Evolutionary conservation across 2,797 vertebrate genomes (phyloP).

Genomic region (Mus caroli): DNA sequence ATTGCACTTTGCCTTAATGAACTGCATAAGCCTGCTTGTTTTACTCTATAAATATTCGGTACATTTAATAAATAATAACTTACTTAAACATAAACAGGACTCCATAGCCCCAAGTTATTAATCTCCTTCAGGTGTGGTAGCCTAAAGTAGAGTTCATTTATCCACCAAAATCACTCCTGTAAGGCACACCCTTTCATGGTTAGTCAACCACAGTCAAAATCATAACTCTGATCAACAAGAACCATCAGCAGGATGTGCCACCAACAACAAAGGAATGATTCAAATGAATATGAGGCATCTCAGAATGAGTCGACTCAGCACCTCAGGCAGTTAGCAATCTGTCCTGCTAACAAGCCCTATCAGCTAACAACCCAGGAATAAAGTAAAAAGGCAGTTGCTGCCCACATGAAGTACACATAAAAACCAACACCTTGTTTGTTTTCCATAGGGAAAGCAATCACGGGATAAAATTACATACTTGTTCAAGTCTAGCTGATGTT

Average conservation of each 20-base stretch:
- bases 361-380: background rate
- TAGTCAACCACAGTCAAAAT: background rate
- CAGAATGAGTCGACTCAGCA: background rate
- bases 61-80: background rate
- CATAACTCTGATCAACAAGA: background rate
- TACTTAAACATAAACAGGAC: background rate
- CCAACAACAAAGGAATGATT: conserved; percentile 12
- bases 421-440: background rate
- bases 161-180: background rate
- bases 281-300: background rate
- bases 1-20: background rate
- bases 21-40: background rate
- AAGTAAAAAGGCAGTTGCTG: background rate
- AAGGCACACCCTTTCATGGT: background rate
- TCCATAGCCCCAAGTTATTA: background rate
- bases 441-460: background rate
- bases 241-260: background rate
- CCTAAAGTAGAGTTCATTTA: background rate
- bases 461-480: background rate
- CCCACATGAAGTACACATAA: background rate
- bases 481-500: background rate
- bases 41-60: background rate
- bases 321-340: background rate
- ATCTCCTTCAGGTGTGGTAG: background rate
- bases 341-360: background rate